Base-by-base conservation (phyloP, 2,888 invertebrate genomes). In the Drosophila bunnanda region DNA sequence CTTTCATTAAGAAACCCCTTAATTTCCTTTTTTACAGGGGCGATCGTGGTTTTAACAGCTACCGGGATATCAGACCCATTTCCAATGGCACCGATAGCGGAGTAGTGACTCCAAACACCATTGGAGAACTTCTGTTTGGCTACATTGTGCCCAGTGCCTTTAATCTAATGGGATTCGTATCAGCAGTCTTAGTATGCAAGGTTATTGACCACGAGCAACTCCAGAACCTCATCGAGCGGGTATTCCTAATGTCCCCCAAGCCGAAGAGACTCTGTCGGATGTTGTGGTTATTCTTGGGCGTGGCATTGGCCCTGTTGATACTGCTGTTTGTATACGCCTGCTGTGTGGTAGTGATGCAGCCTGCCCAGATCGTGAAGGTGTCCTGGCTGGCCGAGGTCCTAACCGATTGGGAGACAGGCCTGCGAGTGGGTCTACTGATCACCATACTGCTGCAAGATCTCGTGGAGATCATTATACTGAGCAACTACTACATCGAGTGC, bases 401-500 rank as follows among this genome's bases (percentile, higher is more conserved):
- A 12, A 75, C 77, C 13, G 65, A 87, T 36, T 90, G 84, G 80
- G 86, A 91, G 62, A 48, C 71, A 5, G 74, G 70, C 34, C 41
- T 86, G 20, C 71, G 85, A 8, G 92, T 95, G 38, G 88, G 95
- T 9, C 91, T 96, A 65, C 94, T 96, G 32, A 90, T 95, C 43
- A 95, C 95, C 76, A 96, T 96, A 12, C 91, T 96, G 69, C 95
- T 95, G 92, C 96, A 97, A 89, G 96, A 97, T 90, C 94, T 96
- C 92, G 95, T 97, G 60, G 96, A 97, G 92, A 96, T 96, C n/a
- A 95, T 96, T 5, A 94, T 97, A 58, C 94, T 97, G 76, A 95
- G 96, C 34, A 96, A 96, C 91, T 97, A 97, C 91, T 96, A 96
- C 82, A 93, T 97, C 25, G 96, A 97, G 93, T 96, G 96, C 53